Conservation (phyloP, 2,113 vertebrate species). For the Alaudala cheleensis region DNA sequence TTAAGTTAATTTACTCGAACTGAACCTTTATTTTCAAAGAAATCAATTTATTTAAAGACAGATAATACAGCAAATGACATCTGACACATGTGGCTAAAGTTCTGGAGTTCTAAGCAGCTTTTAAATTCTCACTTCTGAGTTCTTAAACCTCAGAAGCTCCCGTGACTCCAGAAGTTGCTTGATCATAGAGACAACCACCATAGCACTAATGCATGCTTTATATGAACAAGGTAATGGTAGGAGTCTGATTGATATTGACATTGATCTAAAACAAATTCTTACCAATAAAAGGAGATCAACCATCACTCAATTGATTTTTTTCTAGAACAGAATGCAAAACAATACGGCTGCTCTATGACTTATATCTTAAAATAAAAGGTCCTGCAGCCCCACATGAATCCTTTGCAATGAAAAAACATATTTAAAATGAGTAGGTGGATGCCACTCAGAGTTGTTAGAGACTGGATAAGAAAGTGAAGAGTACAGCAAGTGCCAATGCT, state of each 20-base stretch:
- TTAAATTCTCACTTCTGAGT: not conserved
- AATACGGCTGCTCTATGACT: not conserved
- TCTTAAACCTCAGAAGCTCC: not conserved
- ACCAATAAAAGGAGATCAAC: not conserved
- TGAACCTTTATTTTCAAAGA: not conserved
- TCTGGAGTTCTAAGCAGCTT: not conserved
- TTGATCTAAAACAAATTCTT: not conserved
- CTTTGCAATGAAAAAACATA: not conserved
- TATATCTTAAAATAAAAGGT: not conserved
- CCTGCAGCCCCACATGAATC: not conserved
- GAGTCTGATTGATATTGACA: not conserved
- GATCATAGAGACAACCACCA: not conserved
- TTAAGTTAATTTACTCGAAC: not conserved
- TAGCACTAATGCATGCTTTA: not conserved
- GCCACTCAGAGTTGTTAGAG: not conserved
- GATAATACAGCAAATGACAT: not conserved
- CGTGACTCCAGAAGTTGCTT: not conserved
- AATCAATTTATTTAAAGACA: not conserved
- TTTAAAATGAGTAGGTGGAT: not conserved
- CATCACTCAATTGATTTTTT: not conserved
- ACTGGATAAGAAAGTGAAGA: not conserved
- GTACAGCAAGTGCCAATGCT: fast-evolving
- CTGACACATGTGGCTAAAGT: not conserved
- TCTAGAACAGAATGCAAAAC: not conserved
- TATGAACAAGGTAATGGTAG: not conserved